A percentile compares a stretch with the other conserved stretches of the same genome.
Evolutionary conservation across 2,797 vertebrate genomes (phyloP).

Genomic region (Xenops minutus): DNA sequence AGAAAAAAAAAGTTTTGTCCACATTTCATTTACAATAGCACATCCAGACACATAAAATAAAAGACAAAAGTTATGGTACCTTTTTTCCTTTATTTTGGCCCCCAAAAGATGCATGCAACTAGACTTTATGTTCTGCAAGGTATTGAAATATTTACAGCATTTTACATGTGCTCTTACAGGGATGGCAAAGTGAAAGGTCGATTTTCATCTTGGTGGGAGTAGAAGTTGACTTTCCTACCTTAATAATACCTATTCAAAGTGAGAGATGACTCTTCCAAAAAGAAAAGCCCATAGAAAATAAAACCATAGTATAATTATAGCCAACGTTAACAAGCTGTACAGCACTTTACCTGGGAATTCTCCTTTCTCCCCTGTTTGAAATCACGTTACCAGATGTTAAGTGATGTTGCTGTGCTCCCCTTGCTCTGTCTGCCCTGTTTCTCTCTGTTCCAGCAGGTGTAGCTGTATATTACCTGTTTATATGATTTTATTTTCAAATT

Average conservation of each 20-base stretch:
- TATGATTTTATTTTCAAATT: constrained; percentile 34
- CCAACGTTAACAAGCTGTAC: constrained; percentile 29
- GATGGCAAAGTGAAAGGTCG: constrained; percentile 50
- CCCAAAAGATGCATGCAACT: constrained; percentile 93
- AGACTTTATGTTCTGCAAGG: constrained; percentile 89
- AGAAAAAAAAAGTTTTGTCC: constrained; percentile 52
- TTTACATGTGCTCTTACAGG: constrained; percentile 85
- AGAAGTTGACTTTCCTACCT: constrained; percentile 51
- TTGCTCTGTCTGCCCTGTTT: not conserved
- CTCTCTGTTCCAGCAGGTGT: constrained; percentile 12
- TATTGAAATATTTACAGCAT: constrained; percentile 95
- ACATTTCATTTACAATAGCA: constrained; percentile 60
- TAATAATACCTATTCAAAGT: constrained; percentile 58
- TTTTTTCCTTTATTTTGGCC: constrained; percentile 83
- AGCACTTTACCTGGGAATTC: constrained; percentile 32
- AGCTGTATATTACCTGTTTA: not conserved
- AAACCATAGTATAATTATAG: constrained; percentile 60
- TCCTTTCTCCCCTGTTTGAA: constrained; percentile 5
- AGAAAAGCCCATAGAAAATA: constrained; percentile 64
- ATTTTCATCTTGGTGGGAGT: constrained; percentile 39
- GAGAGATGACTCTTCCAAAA: constrained; percentile 71
- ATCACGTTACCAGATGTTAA: not conserved
- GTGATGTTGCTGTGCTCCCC: not conserved
- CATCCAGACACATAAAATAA: constrained; percentile 81
- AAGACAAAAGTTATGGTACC: constrained; percentile 82